phyloP scores from a whole-genome alignment of 2,113 vertebrate genomes.

The Australoheros scitulus region DNA sequence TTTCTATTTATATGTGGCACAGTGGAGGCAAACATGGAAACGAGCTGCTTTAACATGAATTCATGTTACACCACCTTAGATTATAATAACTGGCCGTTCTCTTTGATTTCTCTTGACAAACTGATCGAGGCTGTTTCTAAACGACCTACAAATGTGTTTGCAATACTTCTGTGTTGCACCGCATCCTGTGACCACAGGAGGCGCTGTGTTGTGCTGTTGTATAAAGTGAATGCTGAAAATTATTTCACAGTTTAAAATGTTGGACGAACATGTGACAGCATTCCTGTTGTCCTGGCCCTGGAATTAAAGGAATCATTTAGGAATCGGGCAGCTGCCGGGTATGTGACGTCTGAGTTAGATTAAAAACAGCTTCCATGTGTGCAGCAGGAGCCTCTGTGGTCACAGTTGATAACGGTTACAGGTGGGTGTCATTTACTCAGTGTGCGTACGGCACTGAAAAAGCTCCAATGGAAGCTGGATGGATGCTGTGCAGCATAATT shows the following conservation, averaged over 20 bases:
- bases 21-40: background rate
- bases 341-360: no score
- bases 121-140: no score
- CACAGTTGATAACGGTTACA: accelerated
- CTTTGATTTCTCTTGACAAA: conserved; percentile 22
- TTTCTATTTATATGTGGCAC: background rate
- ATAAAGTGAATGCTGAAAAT: background rate
- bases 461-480: no score
- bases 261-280: no score
- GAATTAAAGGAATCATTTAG: no score
- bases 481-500: background rate
- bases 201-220: accelerated
- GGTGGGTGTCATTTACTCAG: no score
- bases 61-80: accelerated
- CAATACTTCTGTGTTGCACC: no score
- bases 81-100: background rate
- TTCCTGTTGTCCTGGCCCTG: no score
- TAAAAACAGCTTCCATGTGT: no score
- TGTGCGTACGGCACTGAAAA: no score
- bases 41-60: background rate
- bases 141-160: background rate
- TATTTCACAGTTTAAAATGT: background rate
- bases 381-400: background rate
- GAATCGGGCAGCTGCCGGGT: no score
- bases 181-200: background rate